phyloP scores from a whole-genome alignment of 1,140 invertebrate species.

The Diuraphis noxia region DNA sequence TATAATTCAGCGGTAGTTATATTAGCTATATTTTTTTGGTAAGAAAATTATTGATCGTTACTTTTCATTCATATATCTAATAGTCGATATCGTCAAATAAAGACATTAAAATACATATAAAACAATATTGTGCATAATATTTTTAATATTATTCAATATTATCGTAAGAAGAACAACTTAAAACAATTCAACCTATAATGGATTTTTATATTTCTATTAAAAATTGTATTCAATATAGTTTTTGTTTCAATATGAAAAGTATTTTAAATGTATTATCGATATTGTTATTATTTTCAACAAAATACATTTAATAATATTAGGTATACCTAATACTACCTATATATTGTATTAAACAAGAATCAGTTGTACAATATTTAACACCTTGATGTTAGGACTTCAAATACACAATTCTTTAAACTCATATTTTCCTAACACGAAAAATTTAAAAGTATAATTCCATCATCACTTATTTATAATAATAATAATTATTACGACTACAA shows the following conservation, averaged over 20 bases:
- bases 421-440: no score
- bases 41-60: background rate
- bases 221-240: background rate
- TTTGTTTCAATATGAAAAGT: background rate
- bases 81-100: background rate
- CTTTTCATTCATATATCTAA: no score
- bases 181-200: background rate
- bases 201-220: background rate
- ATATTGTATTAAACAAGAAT: background rate
- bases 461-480: no score
- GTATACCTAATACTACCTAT: no score
- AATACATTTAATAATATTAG: background rate
- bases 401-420: no score
- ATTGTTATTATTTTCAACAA: background rate
- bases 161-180: background rate
- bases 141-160: background rate
- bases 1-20: background rate
- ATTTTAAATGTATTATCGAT: background rate
- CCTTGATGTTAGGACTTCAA: no score
- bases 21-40: background rate
- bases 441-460: no score
- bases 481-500: no score
- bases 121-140: background rate
- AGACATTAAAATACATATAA: background rate
- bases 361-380: no score